Evolutionary conservation across 2,113 vertebrate genomes (phyloP).

Genomic region (Capreolus pygargus): DNA sequence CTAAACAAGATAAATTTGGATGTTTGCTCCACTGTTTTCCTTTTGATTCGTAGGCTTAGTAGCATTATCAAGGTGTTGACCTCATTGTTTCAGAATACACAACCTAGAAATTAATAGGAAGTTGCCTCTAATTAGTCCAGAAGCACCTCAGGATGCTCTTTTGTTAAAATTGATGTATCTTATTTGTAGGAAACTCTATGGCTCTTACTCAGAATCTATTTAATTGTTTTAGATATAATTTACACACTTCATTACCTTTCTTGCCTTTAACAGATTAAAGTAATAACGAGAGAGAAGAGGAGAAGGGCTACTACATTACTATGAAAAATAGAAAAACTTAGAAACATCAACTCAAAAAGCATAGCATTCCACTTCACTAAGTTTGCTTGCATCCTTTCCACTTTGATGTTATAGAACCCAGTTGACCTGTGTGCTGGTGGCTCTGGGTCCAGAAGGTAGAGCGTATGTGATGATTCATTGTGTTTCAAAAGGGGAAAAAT

Average conservation of each 20-base stretch:
- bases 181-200: neutral
- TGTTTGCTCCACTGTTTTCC: neutral
- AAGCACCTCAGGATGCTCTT: neutral
- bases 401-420: neutral
- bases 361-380: neutral
- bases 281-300: neutral
- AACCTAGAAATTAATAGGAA: neutral
- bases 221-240: neutral
- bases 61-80: neutral
- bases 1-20: neutral
- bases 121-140: neutral
- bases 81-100: neutral
- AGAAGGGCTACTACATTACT: neutral
- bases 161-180: neutral
- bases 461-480: neutral
- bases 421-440: neutral
- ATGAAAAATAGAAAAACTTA: neutral
- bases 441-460: neutral
- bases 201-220: neutral
- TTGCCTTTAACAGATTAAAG: neutral
- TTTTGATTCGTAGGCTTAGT: neutral
- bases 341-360: neutral
- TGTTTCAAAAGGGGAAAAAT: neutral
- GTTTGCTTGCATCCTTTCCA: neutral
- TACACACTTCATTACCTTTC: neutral